These are phyloP conservation scores for Cebus imitator DNA, from an alignment of 2,113 vertebrate species.

Conservation along the genomic window DNA sequence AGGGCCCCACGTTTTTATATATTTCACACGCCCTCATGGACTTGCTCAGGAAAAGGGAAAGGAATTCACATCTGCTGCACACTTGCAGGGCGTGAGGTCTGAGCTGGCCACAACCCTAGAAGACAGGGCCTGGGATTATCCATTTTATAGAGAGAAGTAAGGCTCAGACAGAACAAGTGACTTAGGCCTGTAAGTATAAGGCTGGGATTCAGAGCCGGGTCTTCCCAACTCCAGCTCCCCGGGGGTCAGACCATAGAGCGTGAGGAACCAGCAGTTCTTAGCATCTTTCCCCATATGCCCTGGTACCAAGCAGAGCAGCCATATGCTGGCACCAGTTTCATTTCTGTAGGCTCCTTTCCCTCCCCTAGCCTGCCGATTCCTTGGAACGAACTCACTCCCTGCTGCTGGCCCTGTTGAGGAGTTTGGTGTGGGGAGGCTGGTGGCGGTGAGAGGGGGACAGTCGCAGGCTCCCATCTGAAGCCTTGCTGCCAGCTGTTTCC, in stretches of 20 bases:
- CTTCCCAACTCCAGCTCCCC: not conserved
- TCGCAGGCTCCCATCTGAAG: not conserved
- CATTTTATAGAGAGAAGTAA: not conserved
- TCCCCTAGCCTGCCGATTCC: rapidly evolving
- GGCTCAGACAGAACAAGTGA: not conserved
- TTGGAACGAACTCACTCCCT: not conserved
- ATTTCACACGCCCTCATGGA: rapidly evolving
- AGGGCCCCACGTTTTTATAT: rapidly evolving
- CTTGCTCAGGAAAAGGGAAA: not conserved
- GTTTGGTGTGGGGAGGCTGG: too few species aligned
- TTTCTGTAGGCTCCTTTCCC: not conserved
- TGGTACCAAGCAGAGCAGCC: not conserved
- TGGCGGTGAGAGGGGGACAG: not conserved
- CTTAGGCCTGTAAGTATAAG: rapidly evolving
- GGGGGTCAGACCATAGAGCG: rapidly evolving
- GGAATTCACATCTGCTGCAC: rapidly evolving
- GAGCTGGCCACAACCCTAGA: rapidly evolving
- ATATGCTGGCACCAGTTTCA: rapidly evolving
- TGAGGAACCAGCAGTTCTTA: not conserved
- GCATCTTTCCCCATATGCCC: not conserved
- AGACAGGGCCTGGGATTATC: not conserved
- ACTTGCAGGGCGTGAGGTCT: rapidly evolving
- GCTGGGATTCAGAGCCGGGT: not conserved
- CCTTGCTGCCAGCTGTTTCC: too few species aligned
- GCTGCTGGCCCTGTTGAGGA: not conserved